phyloP scores from a whole-genome alignment of 2,888 invertebrate genomes.

The Colostygia pectinataria region DNA sequence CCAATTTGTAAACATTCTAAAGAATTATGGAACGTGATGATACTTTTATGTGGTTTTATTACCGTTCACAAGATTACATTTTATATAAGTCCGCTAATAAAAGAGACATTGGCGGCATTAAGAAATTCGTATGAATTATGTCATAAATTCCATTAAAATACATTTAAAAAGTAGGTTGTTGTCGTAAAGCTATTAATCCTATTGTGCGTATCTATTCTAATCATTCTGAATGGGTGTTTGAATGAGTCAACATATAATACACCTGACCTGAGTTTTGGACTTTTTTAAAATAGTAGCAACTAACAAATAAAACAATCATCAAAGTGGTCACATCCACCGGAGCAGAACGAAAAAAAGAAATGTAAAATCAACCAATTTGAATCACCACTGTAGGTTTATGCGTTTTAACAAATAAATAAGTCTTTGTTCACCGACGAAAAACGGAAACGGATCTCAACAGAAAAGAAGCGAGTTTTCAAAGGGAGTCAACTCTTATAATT shows the following conservation, averaged over 20 bases:
- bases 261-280: no score
- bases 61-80: slow-evolving; percentile 31
- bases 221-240: slow-evolving; percentile 8
- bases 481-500: no score
- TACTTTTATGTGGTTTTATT: slow-evolving; percentile 36
- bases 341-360: no score
- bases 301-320: no score
- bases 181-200: slow-evolving; percentile 18
- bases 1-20: slow-evolving; percentile 35
- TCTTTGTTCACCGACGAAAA: no score
- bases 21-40: slow-evolving; percentile 29
- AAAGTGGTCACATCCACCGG: no score
- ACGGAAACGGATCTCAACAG: no score
- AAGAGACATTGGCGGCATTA: slow-evolving; percentile 22
- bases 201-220: slow-evolving; percentile 3
- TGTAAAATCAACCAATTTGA: no score
- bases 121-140: slow-evolving; percentile 27
- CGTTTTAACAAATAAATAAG: no score
- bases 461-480: no score
- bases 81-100: slow-evolving; percentile 28
- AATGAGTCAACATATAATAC: neutral
- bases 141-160: slow-evolving; percentile 23
- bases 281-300: no score
- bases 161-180: slow-evolving; percentile 21
- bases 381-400: no score